A percentile compares a stretch with the other conserved stretches of the same genome.
Conservation (phyloP, 2,888 invertebrate species). For the Pocota personata region DNA sequence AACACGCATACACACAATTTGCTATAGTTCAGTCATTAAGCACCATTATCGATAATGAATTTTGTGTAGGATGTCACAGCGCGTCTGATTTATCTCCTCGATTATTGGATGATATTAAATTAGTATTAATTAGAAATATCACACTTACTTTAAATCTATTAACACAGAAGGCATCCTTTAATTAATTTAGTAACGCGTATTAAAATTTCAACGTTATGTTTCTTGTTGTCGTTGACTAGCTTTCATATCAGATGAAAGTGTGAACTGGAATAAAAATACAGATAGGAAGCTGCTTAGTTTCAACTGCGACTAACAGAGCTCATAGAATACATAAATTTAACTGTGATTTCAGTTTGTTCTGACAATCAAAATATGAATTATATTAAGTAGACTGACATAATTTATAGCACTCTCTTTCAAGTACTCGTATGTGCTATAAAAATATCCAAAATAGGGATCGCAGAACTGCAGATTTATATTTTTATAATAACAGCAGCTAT, state of each 20-base stretch:
- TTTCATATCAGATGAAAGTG: background rate
- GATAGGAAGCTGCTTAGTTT: background rate
- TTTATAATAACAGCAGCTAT: too few relatives aligned
- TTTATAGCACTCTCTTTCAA: too few relatives aligned
- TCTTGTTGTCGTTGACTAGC: background rate
- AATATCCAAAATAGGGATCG: too few relatives aligned
- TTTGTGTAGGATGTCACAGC: background rate
- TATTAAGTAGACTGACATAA: too few relatives aligned
- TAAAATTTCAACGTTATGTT: background rate
- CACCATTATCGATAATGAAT: background rate
- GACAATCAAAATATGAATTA: too few relatives aligned
- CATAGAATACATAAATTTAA: too few relatives aligned
- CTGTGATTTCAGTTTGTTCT: too few relatives aligned
- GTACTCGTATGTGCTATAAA: too few relatives aligned
- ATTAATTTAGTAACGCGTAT: background rate
- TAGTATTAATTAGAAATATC: background rate
- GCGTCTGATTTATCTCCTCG: background rate
- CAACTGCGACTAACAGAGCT: too few relatives aligned
- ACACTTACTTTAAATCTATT: slow-evolving; percentile 11
- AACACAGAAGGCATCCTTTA: slow-evolving; percentile 13
- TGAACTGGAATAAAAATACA: background rate
- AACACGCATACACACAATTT: background rate
- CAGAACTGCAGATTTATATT: too few relatives aligned
- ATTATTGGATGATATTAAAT: background rate
- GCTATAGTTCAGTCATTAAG: background rate